Evolutionary conservation across 1,140 invertebrate species (phyloP).

Genomic region (Lasioglossum baleicum): DNA sequence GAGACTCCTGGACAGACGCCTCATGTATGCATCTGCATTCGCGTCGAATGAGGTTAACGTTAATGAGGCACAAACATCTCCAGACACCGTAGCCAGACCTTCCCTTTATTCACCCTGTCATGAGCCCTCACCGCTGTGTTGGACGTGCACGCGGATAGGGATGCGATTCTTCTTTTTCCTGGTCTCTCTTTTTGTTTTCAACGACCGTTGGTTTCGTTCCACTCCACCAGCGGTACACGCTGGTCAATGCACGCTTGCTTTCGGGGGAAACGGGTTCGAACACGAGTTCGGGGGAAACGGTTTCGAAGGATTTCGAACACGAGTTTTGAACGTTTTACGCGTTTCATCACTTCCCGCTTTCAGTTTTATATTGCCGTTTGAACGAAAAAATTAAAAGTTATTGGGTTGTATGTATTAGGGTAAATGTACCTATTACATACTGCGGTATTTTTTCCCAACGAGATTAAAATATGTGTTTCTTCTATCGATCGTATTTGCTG

Average conservation of each 20-base stretch:
- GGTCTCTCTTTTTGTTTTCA: neutral
- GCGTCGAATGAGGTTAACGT: conserved; percentile 65
- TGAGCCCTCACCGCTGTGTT: conserved; percentile 1
- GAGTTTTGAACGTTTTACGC: neutral
- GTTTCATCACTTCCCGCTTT: too few relatives aligned
- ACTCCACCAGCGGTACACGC: neutral
- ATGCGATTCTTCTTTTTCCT: conserved; percentile 21
- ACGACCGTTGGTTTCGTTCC: conserved; percentile 30
- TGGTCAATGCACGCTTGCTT: conserved; percentile 22
- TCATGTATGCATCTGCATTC: conserved; percentile 61
- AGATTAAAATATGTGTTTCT: too few relatives aligned
- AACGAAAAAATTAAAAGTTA: too few relatives aligned
- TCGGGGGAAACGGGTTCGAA: neutral
- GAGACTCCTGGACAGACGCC: conserved; percentile 48
- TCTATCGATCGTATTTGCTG: too few relatives aligned
- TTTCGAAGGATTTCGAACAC: neutral
- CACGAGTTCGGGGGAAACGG: neutral
- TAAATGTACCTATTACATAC: too few relatives aligned
- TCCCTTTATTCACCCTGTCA: conserved; percentile 55
- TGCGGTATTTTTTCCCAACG: too few relatives aligned
- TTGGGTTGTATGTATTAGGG: too few relatives aligned
- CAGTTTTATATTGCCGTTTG: too few relatives aligned
- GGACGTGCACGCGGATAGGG: conserved; percentile 12
- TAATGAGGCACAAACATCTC: conserved; percentile 65
- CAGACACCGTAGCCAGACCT: conserved; percentile 53